Base-by-base conservation (phyloP, 1,140 invertebrate genomes). In the Geopemphigus sp. region DNA sequence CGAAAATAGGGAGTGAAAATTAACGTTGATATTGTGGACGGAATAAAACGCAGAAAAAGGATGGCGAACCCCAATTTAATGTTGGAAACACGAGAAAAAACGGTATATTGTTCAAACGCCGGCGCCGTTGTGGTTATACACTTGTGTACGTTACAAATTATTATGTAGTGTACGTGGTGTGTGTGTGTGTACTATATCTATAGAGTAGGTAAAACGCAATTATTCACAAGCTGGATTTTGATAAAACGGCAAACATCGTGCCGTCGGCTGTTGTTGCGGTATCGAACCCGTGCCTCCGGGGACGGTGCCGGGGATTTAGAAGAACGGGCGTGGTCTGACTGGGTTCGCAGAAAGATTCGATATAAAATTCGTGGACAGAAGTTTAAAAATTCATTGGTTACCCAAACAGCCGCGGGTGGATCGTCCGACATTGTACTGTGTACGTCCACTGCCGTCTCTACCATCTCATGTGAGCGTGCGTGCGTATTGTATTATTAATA, bases 361-460 rank as follows among this genome's bases (percentile, higher is more conserved):
- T 76, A 74, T 74, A 22, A 45, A 59, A 73, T 24, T 54, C 73
- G 57, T 26, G 56, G 73, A 74, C 70, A 74, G 73, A 59, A n/a
- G 56, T 76, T 76, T 76, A 76, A 76, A 76, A 61, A 76, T 76
- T 76, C 73, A 76, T 76, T 57, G 39, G n/a, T 0, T 19, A 12
- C 15, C 3, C 57, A 61, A 76, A 76, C 56, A 76, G 73, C 73
- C 73, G 73, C 73, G 57, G 73, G 73, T 47, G 29, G 54, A 74
- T 74, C 72, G 72, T 74, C 54, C 29, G 72, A 29, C 54, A 29
- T 17, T 29, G 14, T 66, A 45, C n/a, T n/a, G 45, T 39, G 1
- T 47, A 47, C 19, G 63, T 19, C 4, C 63, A 66, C n/a, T n/a
- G 32, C 39, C 10, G 63, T 6, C 32, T 32, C 17, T 22, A 32